Base-by-base conservation (phyloP, 1,140 invertebrate species). In the Mylabris phalerata region DNA sequence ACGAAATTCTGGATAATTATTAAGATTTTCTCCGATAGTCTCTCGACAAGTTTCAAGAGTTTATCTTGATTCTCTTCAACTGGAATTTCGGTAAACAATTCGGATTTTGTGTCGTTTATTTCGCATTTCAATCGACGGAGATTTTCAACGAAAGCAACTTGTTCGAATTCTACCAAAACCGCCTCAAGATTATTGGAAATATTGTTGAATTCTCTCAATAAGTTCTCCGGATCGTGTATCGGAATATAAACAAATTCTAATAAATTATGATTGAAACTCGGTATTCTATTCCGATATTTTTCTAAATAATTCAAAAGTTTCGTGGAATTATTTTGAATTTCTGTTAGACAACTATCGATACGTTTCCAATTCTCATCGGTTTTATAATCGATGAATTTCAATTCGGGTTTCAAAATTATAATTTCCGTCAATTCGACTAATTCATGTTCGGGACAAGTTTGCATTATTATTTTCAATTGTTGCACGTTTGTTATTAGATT, bases 1-100 rank as follows among this genome's bases (percentile, higher is more conserved):
- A 84, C 86, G 41, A 88, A 74, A 46, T 83, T 82, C 69, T 90
- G 86, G 55, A 90, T 78, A 0, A 79, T 73, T 5, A 87, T 59
- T 1, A 89, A 72, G 65, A 87, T 78, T 40, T 73, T 78, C 48
- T 82, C 80, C 1, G 83, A 68, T 47, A 86, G 71, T 57, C 78
- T 75, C 68, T 86, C 79, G 3, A 83, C 65, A 62, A 77, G 66
- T 10, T 59, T 63, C 10, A 45, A 25, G 2, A 32, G 75, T 44
- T 68, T 52, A 39, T 67, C 39, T 10, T 64, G 47, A 71, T 67
- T 51, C 60, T 65, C 11, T 67, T 63, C 38, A 73, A 47, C 50
- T 58, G 59, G 42, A 26, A 39, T n/a, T 54, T 5, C 51, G n/a
- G 50, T 54, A 3, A 47, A 11, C 32, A 55, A 24, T 38, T 63